A percentile compares a stretch with the other conserved stretches of the same genome.
Conservation (phyloP, 2,888 invertebrate species). For the Melikaiella ostensackeni region DNA sequence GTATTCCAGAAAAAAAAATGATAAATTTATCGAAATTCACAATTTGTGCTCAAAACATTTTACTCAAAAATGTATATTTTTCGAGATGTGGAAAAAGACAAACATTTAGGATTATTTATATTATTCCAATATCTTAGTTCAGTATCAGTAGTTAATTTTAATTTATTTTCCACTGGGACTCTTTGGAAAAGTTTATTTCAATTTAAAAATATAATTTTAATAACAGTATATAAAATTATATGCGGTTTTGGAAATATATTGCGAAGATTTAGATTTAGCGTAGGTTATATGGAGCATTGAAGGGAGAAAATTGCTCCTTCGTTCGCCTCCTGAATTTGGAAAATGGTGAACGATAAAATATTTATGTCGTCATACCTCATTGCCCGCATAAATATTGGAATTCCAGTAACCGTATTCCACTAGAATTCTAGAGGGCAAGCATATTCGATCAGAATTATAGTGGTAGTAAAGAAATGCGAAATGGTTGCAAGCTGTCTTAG, state of each 20-base stretch:
- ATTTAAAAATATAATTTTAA: neutral
- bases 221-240: neutral
- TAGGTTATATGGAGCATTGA: constrained; percentile 33
- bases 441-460: constrained; percentile 26
- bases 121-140: too few relatives aligned
- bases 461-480: neutral
- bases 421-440: constrained; percentile 36
- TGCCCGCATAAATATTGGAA: constrained; percentile 60
- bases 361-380: constrained; percentile 60
- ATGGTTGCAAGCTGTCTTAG: constrained; percentile 1
- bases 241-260: neutral
- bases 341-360: constrained; percentile 60
- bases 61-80: too few relatives aligned
- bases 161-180: neutral
- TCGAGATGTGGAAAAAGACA: too few relatives aligned
- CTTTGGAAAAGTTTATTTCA: neutral
- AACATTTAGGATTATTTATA: too few relatives aligned
- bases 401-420: constrained; percentile 43
- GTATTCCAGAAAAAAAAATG: too few relatives aligned
- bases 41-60: too few relatives aligned
- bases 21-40: too few relatives aligned
- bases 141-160: neutral
- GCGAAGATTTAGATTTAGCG: constrained; percentile 10
- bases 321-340: constrained; percentile 56
- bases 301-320: constrained; percentile 35